Percentiles rank a stretch among this genome's conserved stretches.
phyloP scores from a whole-genome alignment of 2,113 vertebrate species.

The Antechinus stuartii region DNA sequence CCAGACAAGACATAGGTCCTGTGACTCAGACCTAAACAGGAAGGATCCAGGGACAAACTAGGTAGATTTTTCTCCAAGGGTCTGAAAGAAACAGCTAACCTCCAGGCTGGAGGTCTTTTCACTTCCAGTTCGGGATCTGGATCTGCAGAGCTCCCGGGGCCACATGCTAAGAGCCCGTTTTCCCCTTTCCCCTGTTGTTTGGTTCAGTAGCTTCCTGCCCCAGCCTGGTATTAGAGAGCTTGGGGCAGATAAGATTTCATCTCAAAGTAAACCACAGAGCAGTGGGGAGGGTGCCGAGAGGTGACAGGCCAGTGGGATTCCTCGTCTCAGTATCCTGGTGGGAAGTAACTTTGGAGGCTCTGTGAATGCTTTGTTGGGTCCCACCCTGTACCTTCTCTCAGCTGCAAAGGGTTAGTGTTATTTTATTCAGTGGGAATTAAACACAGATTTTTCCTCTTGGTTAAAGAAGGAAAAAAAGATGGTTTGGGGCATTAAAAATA shows the following conservation, averaged over 20 bases:
- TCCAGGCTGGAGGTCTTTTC: background rate
- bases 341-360: background rate
- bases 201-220: background rate
- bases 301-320: background rate
- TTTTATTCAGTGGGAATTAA: constrained; percentile 3
- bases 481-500: background rate
- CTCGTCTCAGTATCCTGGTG: background rate
- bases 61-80: background rate
- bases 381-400: background rate
- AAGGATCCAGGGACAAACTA: background rate
- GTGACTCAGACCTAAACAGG: background rate
- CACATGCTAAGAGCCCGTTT: background rate
- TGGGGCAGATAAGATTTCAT: background rate
- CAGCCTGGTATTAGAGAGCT: background rate
- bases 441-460: background rate
- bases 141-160: background rate
- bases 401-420: constrained; percentile 3
- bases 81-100: background rate
- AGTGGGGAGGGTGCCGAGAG: background rate
- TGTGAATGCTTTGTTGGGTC: constrained; percentile 6
- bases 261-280: background rate
- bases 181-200: background rate
- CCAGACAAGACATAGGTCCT: background rate
- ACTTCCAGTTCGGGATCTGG: background rate
- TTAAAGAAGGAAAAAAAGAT: background rate